A percentile compares a stretch with the other conserved stretches of the same genome.
phyloP scores from a whole-genome alignment of 2,113 vertebrate species.

The Apus apus region DNA sequence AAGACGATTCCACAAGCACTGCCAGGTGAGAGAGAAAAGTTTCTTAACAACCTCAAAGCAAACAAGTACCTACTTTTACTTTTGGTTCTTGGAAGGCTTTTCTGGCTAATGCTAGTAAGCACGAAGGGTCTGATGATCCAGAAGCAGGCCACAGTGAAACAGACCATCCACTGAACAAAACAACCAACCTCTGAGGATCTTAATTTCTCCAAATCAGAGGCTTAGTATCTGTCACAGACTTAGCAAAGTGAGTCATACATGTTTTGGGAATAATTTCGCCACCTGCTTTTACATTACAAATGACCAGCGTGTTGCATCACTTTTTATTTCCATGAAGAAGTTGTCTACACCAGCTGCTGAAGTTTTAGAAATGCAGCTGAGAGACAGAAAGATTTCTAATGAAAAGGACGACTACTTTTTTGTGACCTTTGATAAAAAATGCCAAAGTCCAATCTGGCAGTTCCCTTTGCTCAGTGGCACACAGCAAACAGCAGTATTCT shows the following conservation, averaged over 20 bases:
- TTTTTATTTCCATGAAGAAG: background rate
- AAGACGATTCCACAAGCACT: conserved; percentile 69
- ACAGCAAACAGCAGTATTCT: background rate
- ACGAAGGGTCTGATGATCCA: background rate
- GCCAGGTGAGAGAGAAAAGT: background rate
- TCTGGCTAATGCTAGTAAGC: background rate
- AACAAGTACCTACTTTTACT: background rate
- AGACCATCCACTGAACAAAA: background rate
- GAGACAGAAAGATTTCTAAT: background rate
- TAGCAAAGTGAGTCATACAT: background rate
- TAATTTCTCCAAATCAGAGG: background rate
- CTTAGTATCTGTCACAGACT: background rate
- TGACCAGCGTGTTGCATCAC: background rate
- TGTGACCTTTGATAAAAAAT: background rate
- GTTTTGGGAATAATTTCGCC: background rate
- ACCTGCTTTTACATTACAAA: background rate
- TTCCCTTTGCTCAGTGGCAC: background rate
- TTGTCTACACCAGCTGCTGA: background rate
- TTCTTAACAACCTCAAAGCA: background rate
- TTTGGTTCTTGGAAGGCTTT: background rate
- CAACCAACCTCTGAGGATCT: background rate
- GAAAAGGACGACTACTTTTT: background rate
- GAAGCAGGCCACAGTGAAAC: background rate
- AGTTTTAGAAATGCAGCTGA: background rate
- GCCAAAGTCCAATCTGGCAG: background rate